phyloP scores from a whole-genome alignment of 2,888 invertebrate genomes.

The Marasmarcha lunaedactyla region DNA sequence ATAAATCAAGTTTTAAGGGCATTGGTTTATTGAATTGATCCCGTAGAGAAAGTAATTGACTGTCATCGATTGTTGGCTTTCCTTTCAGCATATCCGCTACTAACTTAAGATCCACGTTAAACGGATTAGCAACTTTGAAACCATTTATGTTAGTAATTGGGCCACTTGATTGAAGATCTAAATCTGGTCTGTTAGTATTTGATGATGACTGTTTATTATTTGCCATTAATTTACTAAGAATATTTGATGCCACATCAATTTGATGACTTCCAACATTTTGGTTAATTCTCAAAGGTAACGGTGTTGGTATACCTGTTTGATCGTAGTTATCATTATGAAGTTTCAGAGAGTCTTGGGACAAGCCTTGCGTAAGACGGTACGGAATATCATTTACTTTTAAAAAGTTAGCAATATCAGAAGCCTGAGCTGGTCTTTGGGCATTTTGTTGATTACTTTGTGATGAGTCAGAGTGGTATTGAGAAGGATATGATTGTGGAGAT shows the following conservation, averaged over 20 bases:
- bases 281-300: conserved; percentile 45
- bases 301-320: conserved; percentile 36
- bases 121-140: conserved; percentile 63
- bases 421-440: conserved; percentile 25
- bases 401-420: conserved; percentile 35
- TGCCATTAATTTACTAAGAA: conserved; percentile 41
- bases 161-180: conserved; percentile 32
- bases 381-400: conserved; percentile 55
- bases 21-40: conserved; percentile 39
- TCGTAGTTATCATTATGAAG: conserved; percentile 42
- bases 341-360: conserved; percentile 32
- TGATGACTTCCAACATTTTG: conserved; percentile 58
- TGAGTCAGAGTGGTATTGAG: conserved; percentile 35
- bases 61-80: conserved; percentile 41
- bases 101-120: conserved; percentile 57
- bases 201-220: conserved; percentile 36
- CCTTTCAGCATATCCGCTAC: conserved; percentile 61
- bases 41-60: conserved; percentile 34
- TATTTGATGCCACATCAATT: conserved; percentile 42
- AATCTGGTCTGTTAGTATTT: conserved; percentile 37
- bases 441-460: conserved; percentile 32
- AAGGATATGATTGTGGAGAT: conserved; percentile 30
- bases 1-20: conserved; percentile 43
- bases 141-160: conserved; percentile 55
- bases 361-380: conserved; percentile 40